Evolutionary conservation across 2,797 vertebrate species (phyloP), one percentile per base, ranked within the genome.

Genomic region (Intellagama lesueurii): DNA sequence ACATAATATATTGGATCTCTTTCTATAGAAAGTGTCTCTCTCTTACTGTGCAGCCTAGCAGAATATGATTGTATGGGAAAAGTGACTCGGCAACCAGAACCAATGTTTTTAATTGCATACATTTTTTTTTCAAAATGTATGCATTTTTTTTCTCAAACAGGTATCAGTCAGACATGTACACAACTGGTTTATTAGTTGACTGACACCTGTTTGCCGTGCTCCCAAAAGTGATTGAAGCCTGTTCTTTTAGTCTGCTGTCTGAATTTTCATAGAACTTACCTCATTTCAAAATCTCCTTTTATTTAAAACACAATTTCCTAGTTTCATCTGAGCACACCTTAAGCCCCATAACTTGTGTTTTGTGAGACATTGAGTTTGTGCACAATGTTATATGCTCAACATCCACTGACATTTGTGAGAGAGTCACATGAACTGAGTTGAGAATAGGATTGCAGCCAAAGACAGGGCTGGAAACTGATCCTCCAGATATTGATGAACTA

Each of bases 241-340:
- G 32, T 86, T 70, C 64, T 12, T 3, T 35, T 0, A 1, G 76
- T 84, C 47, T 1, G 83, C 79, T 0, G 0, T 81, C n/a, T 76
- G 22, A 35, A 60, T 78, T 49, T 68, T 9, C 69, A 47, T 83
- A 16, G 68, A 64, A 87, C 7, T 40, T 89, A 73, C 19, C 40
- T 16, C 3, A 7, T 47, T 14, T 92, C 47, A 49, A 0, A 66
- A 92, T 89, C 87, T 90, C 49, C 66, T 76, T 90, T 24, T 17
- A 75, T 5, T 83, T 82, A 5, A 3, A 9, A 4, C 88, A 7
- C 56, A 7, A 49, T 90, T 28, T 3, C 89, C 0, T 69, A 7
- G 0, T 0, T 5, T 47, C 32, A 82, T 75, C 5, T 2, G 5
- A 8, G 35, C 26, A 47, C n/a, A 35, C 2, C 69, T 32, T 47